Base-by-base conservation (phyloP, 2,797 vertebrate species). In the Anableps anableps region DNA sequence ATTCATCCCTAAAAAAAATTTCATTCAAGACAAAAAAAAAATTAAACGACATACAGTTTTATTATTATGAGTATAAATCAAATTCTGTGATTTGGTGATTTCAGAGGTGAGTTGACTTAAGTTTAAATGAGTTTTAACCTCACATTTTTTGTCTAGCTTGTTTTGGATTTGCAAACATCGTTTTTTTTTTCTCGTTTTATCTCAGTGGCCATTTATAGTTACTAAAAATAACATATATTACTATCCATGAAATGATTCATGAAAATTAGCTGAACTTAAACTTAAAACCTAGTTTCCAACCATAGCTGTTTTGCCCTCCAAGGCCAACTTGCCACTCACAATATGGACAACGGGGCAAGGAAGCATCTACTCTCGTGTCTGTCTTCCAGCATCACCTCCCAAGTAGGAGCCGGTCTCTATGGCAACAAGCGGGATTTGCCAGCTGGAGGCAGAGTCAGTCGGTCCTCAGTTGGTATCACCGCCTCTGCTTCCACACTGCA, bases 361-460 rank as follows among this genome's bases (percentile, higher is more conserved):
- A n/a, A n/a, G n/a, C 58, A 14, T 34, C 58, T 8, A 62, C 58
- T 62, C 34, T 55, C 31, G 45, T 55, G 10, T 58, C 14, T 2
- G 45, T 78, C 78, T 84, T 70, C 53, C 78, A 77, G 68, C 80
- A 80, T 58, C 86, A 71, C 38, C 72, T 0, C 79, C 84, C 78
- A 76, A 72, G 31, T 38, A 64, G 88, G 94, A 94, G 85, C 78
- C 91, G 86, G 96, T 96, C 93, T 92, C 96, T 78, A 94, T 93
- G 93, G 91, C 85, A 95, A 96, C 88, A 91, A 95, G 95, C 93
- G 95, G 95, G 94, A 93, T 94, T 88, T 94, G 88, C 85, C 85
- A 72, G 83, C 88, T 88, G 88, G 83, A 87, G 84, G 82, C 79
- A 81, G 88, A 88, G 85, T 81, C 76, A 16, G 1, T 89, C 89